Evolutionary conservation across 2,797 vertebrate genomes (phyloP), one percentile per base, ranked within the genome.

Genomic region (Anguilla obscura): DNA sequence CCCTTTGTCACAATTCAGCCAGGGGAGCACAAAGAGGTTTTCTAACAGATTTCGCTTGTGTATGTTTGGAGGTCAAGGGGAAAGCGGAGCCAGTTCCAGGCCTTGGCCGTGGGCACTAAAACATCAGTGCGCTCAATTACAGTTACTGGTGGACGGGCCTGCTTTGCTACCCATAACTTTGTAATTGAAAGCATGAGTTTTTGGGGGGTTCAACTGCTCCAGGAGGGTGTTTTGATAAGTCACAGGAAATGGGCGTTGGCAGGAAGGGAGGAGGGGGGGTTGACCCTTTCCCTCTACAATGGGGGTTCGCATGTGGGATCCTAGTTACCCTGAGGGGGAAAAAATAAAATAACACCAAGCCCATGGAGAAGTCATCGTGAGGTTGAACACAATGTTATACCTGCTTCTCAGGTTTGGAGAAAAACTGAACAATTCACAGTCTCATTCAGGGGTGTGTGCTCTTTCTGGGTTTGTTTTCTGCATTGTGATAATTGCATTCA

Each of bases 141-240:
- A 87, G 90, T 88, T 30, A 86, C 63, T 83, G 85, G 85, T 85
- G 89, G 56, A 56, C 86, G 48, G 63, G 74, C 79, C 45, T 86
- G 82, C 85, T 85, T 82, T 58, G 60, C 85, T 90, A 85, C 79
- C 83, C 85, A 85, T 88, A 88, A 86, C 86, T 90, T 86, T n/a
- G 82, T 90, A 90, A 90, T 90, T 90, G 89, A 88, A 90, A 90
- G 89, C 89, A 90, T 90, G 87, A 88, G 87, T 84, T 87, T 84
- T 76, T 87, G 84, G 85, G 89, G 87, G 85, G 89, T 71, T 85
- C 40, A 69, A 86, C 50, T 85, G 50, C 85, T 30, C 83, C 82
- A 76, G 87, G 86, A 88, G 88, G 86, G 85, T 89, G 84, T 89
- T 89, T 90, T 88, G 85, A 88, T 90, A 90, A 87, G 79, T 83